Evolutionary conservation across 1,140 invertebrate species (phyloP), one percentile per base, ranked within the genome.

Genomic region (Adoxophyes honmai): DNA sequence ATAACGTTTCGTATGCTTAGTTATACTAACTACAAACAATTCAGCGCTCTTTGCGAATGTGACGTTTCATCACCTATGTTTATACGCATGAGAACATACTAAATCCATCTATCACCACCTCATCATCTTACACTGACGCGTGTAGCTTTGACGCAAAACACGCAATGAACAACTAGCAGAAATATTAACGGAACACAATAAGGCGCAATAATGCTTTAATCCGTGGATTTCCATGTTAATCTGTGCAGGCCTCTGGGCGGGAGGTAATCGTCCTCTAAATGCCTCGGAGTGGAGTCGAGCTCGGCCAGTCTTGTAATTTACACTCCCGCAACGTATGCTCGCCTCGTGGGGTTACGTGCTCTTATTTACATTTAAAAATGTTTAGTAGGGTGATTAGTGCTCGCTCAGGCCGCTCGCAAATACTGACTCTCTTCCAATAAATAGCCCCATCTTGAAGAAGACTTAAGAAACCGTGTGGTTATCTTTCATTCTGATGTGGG

Each of bases 261-360:
- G 69, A 60, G 68, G 70, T 71, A 77, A 75, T 77, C 70, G 67
- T 64, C 60, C 60, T 68, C 63, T 76, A 73, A 78, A 78, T 76
- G 68, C 63, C 64, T 66, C 48, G 8, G 35, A 69, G 62, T 57
- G 44, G 60, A 64, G 56, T 57, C 67, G 60, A 57, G 59, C 64
- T 59, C 13, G n/a, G 35, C 35, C 60, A 58, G 64, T 62, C 62
- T 62, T 66, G 62, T 73, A 73, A 75, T 73, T 78, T 73, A 65
- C 64, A 66, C 63, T 55, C 39, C 38, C 48, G 66, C 56, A 62
- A 67, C 71, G 70, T 73, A 68, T 68, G 61, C 60, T 57, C 52
- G 36, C 60, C 54, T 63, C 55, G 15, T 33, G 48, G 57, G 18
- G 9, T 54, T 56, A 52, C 60, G 33, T 59, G 53, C 38, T 16